These are phyloP conservation scores for Drosophila equinoxialis DNA, from an alignment of 1,140 invertebrate species.

Conservation along the genomic window DNA sequence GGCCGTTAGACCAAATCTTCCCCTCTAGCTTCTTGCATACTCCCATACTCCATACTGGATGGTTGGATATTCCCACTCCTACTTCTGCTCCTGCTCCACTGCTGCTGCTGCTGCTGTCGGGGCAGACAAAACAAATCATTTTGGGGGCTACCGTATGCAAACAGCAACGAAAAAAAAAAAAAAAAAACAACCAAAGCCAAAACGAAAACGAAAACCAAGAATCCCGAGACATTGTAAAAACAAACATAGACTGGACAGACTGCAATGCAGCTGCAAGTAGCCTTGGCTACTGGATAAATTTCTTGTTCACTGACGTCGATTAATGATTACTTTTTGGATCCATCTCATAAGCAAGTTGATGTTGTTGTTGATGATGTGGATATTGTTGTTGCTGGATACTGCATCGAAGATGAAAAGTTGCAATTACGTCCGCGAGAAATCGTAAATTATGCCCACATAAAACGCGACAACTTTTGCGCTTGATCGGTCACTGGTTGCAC, in stretches of 20 bases:
- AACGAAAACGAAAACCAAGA: conserved; percentile 36
- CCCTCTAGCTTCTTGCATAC: conserved; percentile 1
- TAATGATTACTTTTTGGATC: conserved; percentile 77
- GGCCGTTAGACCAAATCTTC: conserved; percentile 15
- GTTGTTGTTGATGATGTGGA: neutral
- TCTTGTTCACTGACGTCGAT: conserved; percentile 26
- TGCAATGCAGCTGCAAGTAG: conserved; percentile 36
- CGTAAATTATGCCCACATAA: conserved; percentile 63
- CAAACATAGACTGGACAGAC: conserved; percentile 48
- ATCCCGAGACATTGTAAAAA: conserved; percentile 65
- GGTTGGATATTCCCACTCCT: neutral
- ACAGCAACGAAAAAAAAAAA: conserved; percentile 31
- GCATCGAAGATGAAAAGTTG: conserved; percentile 59
- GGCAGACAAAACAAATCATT: conserved; percentile 79
- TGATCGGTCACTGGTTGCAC: conserved; percentile 61
- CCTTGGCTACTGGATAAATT: conserved; percentile 10
- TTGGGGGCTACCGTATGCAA: conserved; percentile 64
- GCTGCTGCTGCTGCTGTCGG: conserved; percentile 19
- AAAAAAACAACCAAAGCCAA: conserved; percentile 47
- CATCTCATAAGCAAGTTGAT: conserved; percentile 58
- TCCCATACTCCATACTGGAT: neutral
- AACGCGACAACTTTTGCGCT: conserved; percentile 38
- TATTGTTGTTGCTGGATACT: conserved; percentile 48
- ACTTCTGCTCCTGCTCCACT: neutral
- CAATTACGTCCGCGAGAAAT: conserved; percentile 47